Evolutionary conservation across 2,797 vertebrate species (phyloP).

Genomic region (Catharus ustulatus): DNA sequence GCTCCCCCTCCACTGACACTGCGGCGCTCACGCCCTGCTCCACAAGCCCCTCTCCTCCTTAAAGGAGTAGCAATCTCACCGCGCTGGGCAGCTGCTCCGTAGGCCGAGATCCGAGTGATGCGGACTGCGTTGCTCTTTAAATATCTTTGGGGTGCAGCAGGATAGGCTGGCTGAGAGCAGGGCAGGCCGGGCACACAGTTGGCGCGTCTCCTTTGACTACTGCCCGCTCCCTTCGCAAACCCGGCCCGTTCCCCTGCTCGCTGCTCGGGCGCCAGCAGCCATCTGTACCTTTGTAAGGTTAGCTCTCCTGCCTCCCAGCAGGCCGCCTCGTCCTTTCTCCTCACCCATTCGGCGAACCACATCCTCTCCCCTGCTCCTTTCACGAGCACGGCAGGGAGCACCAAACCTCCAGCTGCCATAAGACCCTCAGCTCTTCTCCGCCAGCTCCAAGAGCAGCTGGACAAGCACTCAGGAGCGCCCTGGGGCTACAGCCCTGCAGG

Average conservation of each 20-base stretch:
- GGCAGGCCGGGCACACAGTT: neutral
- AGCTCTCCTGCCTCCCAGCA: neutral
- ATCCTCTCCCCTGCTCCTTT: neutral
- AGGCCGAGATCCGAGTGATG: neutral
- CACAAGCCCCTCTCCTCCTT: neutral
- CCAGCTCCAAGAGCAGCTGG: neutral
- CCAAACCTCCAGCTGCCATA: neutral
- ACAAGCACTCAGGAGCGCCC: neutral
- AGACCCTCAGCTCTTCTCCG: neutral
- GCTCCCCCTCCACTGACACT: rapidly evolving
- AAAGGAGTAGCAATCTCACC: neutral
- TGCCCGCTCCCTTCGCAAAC: neutral
- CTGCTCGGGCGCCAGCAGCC: neutral
- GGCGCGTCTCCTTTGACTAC: neutral
- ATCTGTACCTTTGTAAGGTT: neutral
- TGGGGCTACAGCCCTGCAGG: neutral
- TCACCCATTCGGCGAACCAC: neutral
- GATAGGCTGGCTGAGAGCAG: neutral
- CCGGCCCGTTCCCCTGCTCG: neutral
- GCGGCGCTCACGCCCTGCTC: neutral
- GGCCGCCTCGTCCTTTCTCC: neutral
- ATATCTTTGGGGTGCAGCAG: neutral
- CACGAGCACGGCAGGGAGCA: neutral
- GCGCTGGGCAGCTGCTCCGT: neutral
- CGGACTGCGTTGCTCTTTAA: neutral